These are phyloP conservation scores for Galerucella nymphaeae DNA, from an alignment of 2,888 invertebrate species.

Conservation along the genomic window DNA sequence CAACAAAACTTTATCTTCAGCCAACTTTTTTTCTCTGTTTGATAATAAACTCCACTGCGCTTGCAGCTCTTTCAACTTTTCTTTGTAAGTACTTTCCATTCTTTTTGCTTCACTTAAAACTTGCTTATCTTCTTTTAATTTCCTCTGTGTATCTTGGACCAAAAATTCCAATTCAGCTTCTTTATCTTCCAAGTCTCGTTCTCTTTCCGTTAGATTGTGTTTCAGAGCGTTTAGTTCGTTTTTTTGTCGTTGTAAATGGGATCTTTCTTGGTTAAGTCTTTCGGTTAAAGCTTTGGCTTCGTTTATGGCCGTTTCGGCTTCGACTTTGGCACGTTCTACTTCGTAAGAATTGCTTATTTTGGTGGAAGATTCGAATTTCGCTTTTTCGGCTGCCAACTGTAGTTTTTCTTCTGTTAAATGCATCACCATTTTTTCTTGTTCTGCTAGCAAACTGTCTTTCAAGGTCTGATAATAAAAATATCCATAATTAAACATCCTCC, in stretches of 20 bases:
- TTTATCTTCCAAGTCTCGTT: conserved; percentile 54
- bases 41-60: conserved; percentile 69
- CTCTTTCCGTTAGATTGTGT: conserved; percentile 55
- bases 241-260: conserved; percentile 56
- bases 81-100: conserved; percentile 66
- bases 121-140: conserved; percentile 69
- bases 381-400: conserved; percentile 62
- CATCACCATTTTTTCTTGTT: conserved; percentile 70
- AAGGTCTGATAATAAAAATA: conserved; percentile 62
- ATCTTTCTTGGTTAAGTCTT: conserved; percentile 61
- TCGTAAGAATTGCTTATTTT: conserved; percentile 60
- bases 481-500: neutral
- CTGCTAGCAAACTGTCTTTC: conserved; percentile 70
- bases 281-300: conserved; percentile 63
- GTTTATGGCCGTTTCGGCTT: conserved; percentile 63
- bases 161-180: conserved; percentile 59
- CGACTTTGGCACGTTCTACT: conserved; percentile 59
- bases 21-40: conserved; percentile 70
- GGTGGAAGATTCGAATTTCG: conserved; percentile 59
- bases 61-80: conserved; percentile 69
- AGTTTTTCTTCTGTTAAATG: conserved; percentile 72
- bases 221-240: conserved; percentile 59
- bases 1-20: conserved; percentile 71
- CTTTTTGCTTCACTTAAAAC: conserved; percentile 64
- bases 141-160: conserved; percentile 65